Evolutionary conservation across 2,888 invertebrate species (phyloP), one percentile per base, ranked within the genome.

Genomic region (Thereva nobilitata): DNA sequence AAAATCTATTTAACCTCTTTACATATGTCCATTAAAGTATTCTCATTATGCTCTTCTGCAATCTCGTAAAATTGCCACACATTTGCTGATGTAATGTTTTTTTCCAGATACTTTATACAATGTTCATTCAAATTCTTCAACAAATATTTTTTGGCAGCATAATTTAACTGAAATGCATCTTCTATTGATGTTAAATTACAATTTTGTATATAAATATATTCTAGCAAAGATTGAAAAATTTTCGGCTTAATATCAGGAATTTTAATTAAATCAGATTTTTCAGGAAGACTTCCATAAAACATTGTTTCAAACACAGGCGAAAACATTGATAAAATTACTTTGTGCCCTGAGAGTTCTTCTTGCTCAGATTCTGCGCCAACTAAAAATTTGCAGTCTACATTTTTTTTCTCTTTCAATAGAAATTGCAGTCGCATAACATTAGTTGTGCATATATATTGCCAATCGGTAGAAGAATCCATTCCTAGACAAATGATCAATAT

Each of bases 111-210:
- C 70, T 88, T 86, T 0, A 91, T 93, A 76, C 93, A 93, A 73
- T 91, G 89, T 71, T 92, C 89, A 0, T 93, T 91, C 6, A 93
- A 83, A 78, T 89, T 88, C 0, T 93, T 93, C 65, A 93, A 78
- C 90, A 93, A 91, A 74, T 93, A 93, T 75, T 93, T 93, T 75
- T 93, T 93, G 6, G 92, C 93, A 65, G 90, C 92, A 77, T 93
- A 93, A 76, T 92, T 93, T 44, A 93, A 78, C 74, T 93, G 93
- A 77, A 92, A 93, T 0, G 92, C 93, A 75, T 92, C 89, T 74
- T 93, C 93, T 77, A 93, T 92, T 0, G 92, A 91, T 68, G 86
- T 86, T 8, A 93, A 86, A 72, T 89, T 89, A 49, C 93, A 89
- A 71, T 87, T 86, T 74, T 93, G 92, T 6, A 92, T 91, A 75